phyloP scores from a whole-genome alignment of 30 jellyfish, hydroid and myxozoan genomes.

The Hydractinia symbiolongicarpus region DNA sequence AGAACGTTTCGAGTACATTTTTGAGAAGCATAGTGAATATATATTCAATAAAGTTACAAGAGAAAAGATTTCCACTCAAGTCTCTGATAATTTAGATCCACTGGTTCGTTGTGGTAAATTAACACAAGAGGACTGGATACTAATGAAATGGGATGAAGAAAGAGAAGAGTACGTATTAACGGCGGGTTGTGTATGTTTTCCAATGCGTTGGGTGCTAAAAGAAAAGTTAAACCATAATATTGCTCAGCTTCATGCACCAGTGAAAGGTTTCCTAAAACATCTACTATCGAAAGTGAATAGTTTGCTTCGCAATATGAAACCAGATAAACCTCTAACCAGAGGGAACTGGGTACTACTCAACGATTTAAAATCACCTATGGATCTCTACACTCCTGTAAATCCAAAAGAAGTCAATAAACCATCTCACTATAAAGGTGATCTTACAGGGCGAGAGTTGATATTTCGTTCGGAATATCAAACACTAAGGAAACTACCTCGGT shows the following conservation, averaged over 20 bases:
- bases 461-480: slow-evolving; percentile 85
- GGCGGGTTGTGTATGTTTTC: slow-evolving; percentile 73
- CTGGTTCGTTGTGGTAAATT: slow-evolving; percentile 63
- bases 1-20: slow-evolving; percentile 50
- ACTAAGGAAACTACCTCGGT: slow-evolving; percentile 55
- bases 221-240: slow-evolving; percentile 67
- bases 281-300: slow-evolving; percentile 46
- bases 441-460: slow-evolving; percentile 55
- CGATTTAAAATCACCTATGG: slow-evolving; percentile 61
- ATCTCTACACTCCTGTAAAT: slow-evolving; percentile 56
- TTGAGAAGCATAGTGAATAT: slow-evolving; percentile 58
- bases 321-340: slow-evolving; percentile 64
- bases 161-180: slow-evolving; percentile 47
- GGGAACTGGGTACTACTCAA: slow-evolving; percentile 85
- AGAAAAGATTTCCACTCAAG: slow-evolving; percentile 50
- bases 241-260: slow-evolving; percentile 73
- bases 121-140: slow-evolving; percentile 85
- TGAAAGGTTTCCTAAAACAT: slow-evolving; percentile 61
- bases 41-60: slow-evolving; percentile 58
- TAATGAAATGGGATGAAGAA: slow-evolving; percentile 66
- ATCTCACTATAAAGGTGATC: slow-evolving; percentile 45
- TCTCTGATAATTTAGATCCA: slow-evolving; percentile 41
- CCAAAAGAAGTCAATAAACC: slow-evolving; percentile 45
- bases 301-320: slow-evolving; percentile 53
- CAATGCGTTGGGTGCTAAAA: slow-evolving; percentile 77